These are phyloP conservation scores for Graptemys geographica DNA, from an alignment of 2,797 vertebrate genomes.

Conservation along the genomic window DNA sequence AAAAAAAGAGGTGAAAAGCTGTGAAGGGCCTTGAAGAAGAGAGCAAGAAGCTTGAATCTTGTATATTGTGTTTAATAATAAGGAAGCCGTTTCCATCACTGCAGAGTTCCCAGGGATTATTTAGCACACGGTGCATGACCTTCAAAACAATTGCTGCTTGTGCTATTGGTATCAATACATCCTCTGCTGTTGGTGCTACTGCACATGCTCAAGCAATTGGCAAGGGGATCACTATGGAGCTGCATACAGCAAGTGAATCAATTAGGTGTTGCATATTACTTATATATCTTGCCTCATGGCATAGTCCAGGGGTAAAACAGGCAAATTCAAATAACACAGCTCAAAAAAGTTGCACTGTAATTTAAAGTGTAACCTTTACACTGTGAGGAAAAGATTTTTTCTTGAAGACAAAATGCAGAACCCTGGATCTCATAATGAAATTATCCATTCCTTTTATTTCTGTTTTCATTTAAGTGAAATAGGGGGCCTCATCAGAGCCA, in stretches of 20 bases:
- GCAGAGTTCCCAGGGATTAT: not conserved
- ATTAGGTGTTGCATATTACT: fast-evolving
- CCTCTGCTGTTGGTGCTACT: not conserved
- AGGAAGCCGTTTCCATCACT: not conserved
- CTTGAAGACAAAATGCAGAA: conserved; percentile 13
- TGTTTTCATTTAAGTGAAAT: conserved; percentile 68
- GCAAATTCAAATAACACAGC: not conserved
- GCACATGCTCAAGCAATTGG: not conserved
- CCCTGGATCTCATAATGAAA: conserved; percentile 26
- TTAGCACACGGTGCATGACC: not conserved
- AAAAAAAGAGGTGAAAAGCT: not conserved
- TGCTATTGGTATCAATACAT: fast-evolving
- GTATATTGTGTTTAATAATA: not conserved
- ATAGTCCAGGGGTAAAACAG: not conserved
- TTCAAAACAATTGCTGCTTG: not conserved
- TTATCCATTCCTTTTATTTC: conserved; percentile 47
- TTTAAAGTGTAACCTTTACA: conserved; percentile 23
- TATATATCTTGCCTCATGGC: not conserved
- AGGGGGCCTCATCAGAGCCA: conserved; percentile 29
- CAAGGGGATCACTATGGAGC: not conserved
- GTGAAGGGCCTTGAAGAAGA: not conserved
- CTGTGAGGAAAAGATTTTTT: conserved; percentile 12
- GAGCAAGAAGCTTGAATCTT: not conserved
- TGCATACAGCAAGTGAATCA: not conserved
- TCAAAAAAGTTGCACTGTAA: not conserved